Evolutionary conservation across 1,140 invertebrate species (phyloP).

Genomic region (Trichonephila clavata): DNA sequence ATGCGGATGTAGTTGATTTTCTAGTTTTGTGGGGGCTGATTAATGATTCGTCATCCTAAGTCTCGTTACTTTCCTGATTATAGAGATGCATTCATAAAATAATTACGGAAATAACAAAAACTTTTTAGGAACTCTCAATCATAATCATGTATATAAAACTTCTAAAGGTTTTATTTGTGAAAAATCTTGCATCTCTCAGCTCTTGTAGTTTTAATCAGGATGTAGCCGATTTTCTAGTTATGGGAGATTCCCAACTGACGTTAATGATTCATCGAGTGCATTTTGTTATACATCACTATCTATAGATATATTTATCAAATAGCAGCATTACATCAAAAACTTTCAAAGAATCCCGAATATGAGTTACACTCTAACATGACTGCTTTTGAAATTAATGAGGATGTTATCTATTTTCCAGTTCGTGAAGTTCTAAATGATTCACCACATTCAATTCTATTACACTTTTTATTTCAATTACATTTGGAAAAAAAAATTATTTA

Average conservation of each 20-base stretch:
- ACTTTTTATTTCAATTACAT: not conserved
- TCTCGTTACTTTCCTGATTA: not conserved
- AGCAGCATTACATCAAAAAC: too few species aligned
- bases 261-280: too few species aligned
- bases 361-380: not conserved
- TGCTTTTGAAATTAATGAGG: not conserved
- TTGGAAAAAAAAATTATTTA: too few species aligned
- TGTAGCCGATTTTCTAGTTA: not conserved
- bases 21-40: not conserved
- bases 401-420: not conserved
- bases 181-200: not conserved
- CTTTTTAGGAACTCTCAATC: not conserved
- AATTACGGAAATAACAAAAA: not conserved
- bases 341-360: too few species aligned
- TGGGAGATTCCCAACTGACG: too few species aligned
- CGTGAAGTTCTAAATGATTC: not conserved
- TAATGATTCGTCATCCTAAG: not conserved
- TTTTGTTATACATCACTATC: too few species aligned
- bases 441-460: not conserved
- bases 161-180: not conserved
- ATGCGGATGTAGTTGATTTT: conserved; percentile 19
- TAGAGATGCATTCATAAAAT: too few species aligned
- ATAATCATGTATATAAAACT: not conserved
- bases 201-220: not conserved
- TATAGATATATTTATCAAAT: too few species aligned